These are phyloP conservation scores for Pristiophorus japonicus DNA, from an alignment of 2,113 vertebrate species.

Conservation along the genomic window DNA sequence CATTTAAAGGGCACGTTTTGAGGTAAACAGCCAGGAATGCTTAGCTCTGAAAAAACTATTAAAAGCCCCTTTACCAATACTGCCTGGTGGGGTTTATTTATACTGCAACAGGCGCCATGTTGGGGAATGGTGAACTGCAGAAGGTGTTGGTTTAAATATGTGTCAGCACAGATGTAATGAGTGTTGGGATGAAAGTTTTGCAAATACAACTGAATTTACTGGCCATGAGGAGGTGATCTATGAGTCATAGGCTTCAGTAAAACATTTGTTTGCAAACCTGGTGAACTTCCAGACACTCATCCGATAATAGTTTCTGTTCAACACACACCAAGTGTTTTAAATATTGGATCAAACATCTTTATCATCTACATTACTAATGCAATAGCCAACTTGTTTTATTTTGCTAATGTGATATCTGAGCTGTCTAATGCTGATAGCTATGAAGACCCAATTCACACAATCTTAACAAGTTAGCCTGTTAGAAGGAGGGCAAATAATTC, in stretches of 20 bases:
- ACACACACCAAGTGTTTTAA: not conserved
- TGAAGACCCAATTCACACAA: slow-evolving; percentile 5
- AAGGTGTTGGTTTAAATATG: not conserved
- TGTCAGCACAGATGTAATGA: not conserved
- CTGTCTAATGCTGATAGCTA: slow-evolving; percentile 15
- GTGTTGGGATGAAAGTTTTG: not conserved
- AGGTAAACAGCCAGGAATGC: not conserved
- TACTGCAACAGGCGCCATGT: not conserved
- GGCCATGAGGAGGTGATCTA: not conserved
- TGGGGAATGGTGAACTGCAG: not conserved
- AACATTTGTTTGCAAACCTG: not conserved
- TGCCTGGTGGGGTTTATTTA: not conserved
- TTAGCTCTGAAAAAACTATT: not conserved
- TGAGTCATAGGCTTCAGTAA: not conserved
- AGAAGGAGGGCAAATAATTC: not conserved
- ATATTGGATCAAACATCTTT: not conserved
- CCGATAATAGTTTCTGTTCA: not conserved
- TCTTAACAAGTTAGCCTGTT: not conserved
- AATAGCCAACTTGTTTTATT: not conserved
- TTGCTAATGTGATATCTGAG: not conserved
- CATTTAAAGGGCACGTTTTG: not conserved
- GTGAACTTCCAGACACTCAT: not conserved
- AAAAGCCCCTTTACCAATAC: not conserved
- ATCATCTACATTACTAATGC: not conserved
- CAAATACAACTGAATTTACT: not conserved